Evolutionary conservation across 2,113 vertebrate genomes (phyloP), one percentile per base, ranked within the genome.

Genomic region (Poeciliopsis turrubarensis): DNA sequence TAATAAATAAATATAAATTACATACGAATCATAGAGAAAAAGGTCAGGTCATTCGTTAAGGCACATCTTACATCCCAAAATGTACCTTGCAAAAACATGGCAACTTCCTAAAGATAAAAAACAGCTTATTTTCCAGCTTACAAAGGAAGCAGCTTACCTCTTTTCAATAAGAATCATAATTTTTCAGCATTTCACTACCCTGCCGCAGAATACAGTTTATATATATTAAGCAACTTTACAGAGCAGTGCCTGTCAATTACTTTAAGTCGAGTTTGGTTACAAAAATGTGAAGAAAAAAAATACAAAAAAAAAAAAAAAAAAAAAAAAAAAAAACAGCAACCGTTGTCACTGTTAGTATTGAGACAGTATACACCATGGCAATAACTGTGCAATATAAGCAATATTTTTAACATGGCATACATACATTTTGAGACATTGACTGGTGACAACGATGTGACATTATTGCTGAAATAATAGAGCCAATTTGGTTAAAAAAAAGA

Each of bases 1-100:
- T 79, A 94, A 95, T 95, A 95, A 95, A 94, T 94, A 94, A 93
- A 87, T 93, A 95, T 94, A 95, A 95, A 94, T 95, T 94, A 94
- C 83, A 90, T 60, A 75, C 91, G 79, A 89, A 89, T 87, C 79
- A 89, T 81, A 71, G 77, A 86, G 75, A 87, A 89, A 57, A 93
- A 89, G 72, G 68, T 89, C 82, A 85, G 89, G 85, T 87, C 90
- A 92, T 89, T 92, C 87, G 85, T 86, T 92, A 94, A 95, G 93
- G 93, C 93, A 94, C 94, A 94, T 89, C 87, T 86, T 61, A 78
- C 60, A 91, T 87, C 79, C 71, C 79, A 88, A 88, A 92, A 92
- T 92, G 91, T 91, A 92, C 92, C 90, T 91, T 70, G 26, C 64
- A 89, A 86, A 82, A 87, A 84, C 30, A 89, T 90, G 88, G 87